Evolutionary conservation across 2,797 vertebrate species (phyloP), one percentile per base, ranked within the genome.

Genomic region (Pempheris klunzingeri): DNA sequence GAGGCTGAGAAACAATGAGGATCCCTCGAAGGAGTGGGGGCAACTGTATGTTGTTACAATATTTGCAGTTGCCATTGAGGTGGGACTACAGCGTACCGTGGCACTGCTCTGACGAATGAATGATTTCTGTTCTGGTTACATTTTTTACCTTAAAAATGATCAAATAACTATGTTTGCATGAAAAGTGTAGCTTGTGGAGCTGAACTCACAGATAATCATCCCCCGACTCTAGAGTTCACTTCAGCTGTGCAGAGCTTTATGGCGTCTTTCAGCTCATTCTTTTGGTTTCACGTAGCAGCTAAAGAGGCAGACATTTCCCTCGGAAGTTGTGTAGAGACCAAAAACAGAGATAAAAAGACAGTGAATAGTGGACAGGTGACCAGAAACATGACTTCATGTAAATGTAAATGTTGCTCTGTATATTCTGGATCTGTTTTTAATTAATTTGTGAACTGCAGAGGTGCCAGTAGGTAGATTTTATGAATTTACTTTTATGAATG

Each of bases 21-120:
- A 62, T 46, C 43, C 28, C 50, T 57, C 5, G 44, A 12, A 36
- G 3, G 4, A 52, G 22, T 5, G 8, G n/a, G n/a, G n/a, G n/a
- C n/a, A n/a, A n/a, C n/a, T n/a, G n/a, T n/a, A n/a, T n/a, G n/a
- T 58, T 53, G 70, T 71, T 36, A 5, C 22, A 52, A 15, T 49
- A 53, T 67, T n/a, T 58, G 3, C 6, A 20, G 20, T n/a, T n/a
- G n/a, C 14, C 11, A 52, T 43, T 49, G 8, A 49, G 26, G n/a
- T 38, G 2, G 41, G 14, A 24, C 15, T 28, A n/a, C n/a, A n/a
- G n/a, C n/a, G n/a, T n/a, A n/a, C n/a, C n/a, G n/a, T 18, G n/a
- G 2, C 2, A 38, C 5, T 62, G 30, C 46, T 44, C 5, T 53
- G 59, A 54, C 39, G n/a, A n/a, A n/a, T n/a, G n/a, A n/a, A 30